Evolutionary conservation across 2,888 invertebrate genomes (phyloP).

Genomic region (Rhyacophila evoluta): DNA sequence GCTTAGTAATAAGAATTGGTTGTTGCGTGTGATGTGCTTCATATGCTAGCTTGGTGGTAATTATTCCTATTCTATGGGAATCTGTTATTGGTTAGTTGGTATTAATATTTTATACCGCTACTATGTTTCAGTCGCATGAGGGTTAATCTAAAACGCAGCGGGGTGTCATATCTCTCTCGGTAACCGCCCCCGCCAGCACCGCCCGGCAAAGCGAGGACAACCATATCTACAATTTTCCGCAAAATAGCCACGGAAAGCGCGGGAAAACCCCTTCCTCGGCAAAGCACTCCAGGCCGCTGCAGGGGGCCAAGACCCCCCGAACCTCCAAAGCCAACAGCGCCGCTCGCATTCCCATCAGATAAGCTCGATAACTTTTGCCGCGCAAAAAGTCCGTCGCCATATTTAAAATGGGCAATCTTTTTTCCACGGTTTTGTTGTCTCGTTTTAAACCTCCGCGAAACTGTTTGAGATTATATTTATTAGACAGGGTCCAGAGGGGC

Average conservation of each 20-base stretch:
- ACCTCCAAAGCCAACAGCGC: constrained; percentile 28
- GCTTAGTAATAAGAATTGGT: too few relatives aligned
- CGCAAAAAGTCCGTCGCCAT: constrained; percentile 53
- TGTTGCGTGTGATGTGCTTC: too few relatives aligned
- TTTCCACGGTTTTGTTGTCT: constrained; percentile 45
- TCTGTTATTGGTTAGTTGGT: not conserved
- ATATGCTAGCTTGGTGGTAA: too few relatives aligned
- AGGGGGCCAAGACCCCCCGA: constrained; percentile 58
- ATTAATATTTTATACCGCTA: not conserved
- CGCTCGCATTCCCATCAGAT: constrained; percentile 52
- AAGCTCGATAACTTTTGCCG: constrained; percentile 52
- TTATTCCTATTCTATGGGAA: too few relatives aligned
- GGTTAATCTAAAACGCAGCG: constrained; percentile 29
- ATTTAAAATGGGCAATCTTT: constrained; percentile 54
- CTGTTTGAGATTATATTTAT: constrained; percentile 51
- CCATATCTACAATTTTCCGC: constrained; percentile 40
- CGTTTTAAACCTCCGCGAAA: constrained; percentile 35
- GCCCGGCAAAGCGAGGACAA: constrained; percentile 31
- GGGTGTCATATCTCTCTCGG: constrained; percentile 33
- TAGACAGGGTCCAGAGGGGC: constrained; percentile 25
- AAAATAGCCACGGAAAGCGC: constrained; percentile 55
- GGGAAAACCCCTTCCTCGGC: constrained; percentile 60
- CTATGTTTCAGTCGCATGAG: not conserved
- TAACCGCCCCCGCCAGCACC: constrained; percentile 21
- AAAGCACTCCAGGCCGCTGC: constrained; percentile 58